Percentiles rank a stretch among this genome's conserved stretches.
Conservation (phyloP, 2,888 invertebrate species). For the Pammene aurita region DNA sequence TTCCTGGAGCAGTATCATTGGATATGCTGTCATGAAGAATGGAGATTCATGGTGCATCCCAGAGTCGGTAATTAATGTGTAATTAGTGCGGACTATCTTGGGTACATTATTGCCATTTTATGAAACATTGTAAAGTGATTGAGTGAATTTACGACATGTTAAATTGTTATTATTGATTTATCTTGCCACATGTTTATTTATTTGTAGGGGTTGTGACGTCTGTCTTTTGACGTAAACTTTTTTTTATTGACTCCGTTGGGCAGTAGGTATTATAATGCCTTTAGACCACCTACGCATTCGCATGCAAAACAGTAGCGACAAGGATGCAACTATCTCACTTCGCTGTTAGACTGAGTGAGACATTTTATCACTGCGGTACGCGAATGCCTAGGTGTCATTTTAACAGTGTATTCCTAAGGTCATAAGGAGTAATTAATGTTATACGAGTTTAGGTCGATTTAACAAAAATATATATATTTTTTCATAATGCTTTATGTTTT, state of each 20-base stretch:
- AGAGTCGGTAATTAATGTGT: not conserved
- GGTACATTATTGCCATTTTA: not conserved
- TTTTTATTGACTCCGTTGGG: not conserved
- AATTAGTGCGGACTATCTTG: not conserved
- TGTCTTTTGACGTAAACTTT: constrained; percentile 7
- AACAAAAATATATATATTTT: no score
- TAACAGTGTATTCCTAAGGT: no score
- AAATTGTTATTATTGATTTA: constrained; percentile 6
- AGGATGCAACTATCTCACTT: no score
- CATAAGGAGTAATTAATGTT: no score
- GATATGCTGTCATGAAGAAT: not conserved
- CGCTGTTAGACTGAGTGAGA: no score
- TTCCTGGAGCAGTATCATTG: not conserved
- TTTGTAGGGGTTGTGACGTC: not conserved
- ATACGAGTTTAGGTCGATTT: no score
- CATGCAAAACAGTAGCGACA: no score
- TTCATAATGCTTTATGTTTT: no score
- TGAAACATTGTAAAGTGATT: not conserved
- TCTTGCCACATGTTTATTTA: not conserved
- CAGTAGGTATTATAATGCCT: no score
- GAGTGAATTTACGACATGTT: not conserved
- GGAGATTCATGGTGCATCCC: not conserved
- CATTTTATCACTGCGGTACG: no score
- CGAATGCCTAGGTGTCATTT: no score
- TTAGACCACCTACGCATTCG: no score